Base-by-base conservation (phyloP, 1,140 invertebrate species). In the Heliconius eleuchia region DNA sequence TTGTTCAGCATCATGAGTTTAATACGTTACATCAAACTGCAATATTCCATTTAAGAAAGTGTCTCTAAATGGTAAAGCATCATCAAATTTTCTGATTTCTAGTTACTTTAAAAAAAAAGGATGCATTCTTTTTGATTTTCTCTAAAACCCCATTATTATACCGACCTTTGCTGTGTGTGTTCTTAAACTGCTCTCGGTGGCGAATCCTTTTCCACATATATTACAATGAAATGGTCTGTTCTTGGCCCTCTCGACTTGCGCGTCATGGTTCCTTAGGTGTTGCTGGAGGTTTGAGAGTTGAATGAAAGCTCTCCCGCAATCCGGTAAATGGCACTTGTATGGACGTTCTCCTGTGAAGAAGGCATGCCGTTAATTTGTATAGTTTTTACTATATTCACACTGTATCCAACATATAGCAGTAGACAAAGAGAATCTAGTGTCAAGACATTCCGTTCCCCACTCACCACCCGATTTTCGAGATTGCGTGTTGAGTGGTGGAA, bases 281-380 rank as follows among this genome's bases (percentile, higher is more conserved):
- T 99, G 99, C 91, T 99, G 98, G 16, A 99, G 96, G 95, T 99
- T 99, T 46, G 98, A 99, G 86, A 99, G 96, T 95, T 99, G 99
- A 91, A 99, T 99, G 95, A 99, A 99, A 79, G 98, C 98, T 85
- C 98, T 96, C 37, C 98, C 98, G 94, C 99, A 99, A 88, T 99
- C 98, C 46, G 98, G 98, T 86, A 99, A 96, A 91, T 99, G 98
- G 95, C 99, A 99, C 95, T 99, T 98, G 96, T 99, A 99, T 13
- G 99, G 99, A 85, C 98, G 96, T 95, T 99, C 98, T 88, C 98
- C 99, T 99, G 95, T 52, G 96, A 96, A 87, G 11, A 82, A 78
- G 19, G 39, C 50, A 77, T 74, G 52, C 30, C 46, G 60, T 27
- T 66, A 66, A 11, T 66, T 66, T 13, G 74, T 72, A 11, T 27